These are phyloP conservation scores for Didymodactylos carnosus DNA, from an alignment of 2,888 invertebrate species.

Conservation along the genomic window DNA sequence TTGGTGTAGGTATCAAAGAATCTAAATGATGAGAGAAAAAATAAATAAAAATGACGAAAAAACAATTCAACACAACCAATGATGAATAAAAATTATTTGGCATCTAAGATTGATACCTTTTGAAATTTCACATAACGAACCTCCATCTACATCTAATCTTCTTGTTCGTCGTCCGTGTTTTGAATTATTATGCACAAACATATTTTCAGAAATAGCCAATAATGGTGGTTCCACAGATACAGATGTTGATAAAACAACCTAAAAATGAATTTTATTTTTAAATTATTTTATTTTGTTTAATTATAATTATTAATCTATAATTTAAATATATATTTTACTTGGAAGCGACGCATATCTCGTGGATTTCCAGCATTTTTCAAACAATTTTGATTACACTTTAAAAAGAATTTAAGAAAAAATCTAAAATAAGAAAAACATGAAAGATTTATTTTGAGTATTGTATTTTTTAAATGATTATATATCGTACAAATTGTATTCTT, in stretches of 20 bases:
- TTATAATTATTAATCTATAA: background rate
- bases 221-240: conserved; percentile 85
- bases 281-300: background rate
- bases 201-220: conserved; percentile 93
- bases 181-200: conserved; percentile 99
- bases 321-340: too few species aligned
- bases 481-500: too few species aligned
- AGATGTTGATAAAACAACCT: conserved; percentile 94
- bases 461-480: too few species aligned
- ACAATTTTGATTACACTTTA: conserved; percentile 99
- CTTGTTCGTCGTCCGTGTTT: conserved; percentile 94
- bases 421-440: conserved; percentile 48
- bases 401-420: conserved; percentile 98
- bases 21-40: too few species aligned
- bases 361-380: conserved; percentile 99
- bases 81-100: too few species aligned
- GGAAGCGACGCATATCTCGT: conserved; percentile 94
- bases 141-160: conserved; percentile 43
- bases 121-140: too few species aligned
- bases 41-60: too few species aligned
- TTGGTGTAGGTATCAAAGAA: conserved; percentile 60
- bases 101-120: too few species aligned
- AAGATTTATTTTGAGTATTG: too few species aligned
- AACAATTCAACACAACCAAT: too few species aligned
- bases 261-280: conserved; percentile 25